Evolutionary conservation across 2,113 vertebrate genomes (phyloP).

Genomic region (Phainopepla nitens): DNA sequence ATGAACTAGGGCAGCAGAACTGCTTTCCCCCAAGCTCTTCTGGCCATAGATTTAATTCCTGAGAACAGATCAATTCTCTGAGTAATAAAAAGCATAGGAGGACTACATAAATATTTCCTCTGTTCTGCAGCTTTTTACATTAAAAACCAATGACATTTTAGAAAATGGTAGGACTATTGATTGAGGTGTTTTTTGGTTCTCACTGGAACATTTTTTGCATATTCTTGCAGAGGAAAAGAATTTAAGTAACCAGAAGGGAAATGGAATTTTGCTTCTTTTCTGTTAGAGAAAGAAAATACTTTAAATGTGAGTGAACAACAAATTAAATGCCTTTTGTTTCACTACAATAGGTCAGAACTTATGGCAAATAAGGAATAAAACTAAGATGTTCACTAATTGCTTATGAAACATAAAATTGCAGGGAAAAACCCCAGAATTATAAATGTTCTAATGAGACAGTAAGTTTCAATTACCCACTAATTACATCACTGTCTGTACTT

Average conservation of each 20-base stretch:
- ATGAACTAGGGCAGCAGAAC: not conserved
- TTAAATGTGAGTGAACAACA: not conserved
- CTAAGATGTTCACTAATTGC: not conserved
- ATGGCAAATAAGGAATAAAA: not conserved
- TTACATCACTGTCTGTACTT: conserved; percentile 53
- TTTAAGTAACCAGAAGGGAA: not conserved
- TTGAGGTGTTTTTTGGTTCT: not conserved
- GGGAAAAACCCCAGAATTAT: rapidly evolving
- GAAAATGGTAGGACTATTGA: not conserved
- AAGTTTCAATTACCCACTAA: not conserved
- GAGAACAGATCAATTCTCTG: not conserved
- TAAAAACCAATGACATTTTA: not conserved
- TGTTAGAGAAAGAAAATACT: not conserved
- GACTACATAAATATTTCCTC: not conserved
- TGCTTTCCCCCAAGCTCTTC: not conserved
- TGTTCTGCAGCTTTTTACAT: not conserved
- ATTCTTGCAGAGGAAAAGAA: not conserved
- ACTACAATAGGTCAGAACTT: not conserved
- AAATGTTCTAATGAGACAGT: not conserved
- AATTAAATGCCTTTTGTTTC: not conserved
- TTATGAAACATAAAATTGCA: not conserved
- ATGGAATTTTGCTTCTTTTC: not conserved
- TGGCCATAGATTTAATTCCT: not conserved
- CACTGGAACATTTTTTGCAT: not conserved
- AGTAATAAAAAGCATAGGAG: not conserved